Evolutionary conservation across 2,888 invertebrate species (phyloP).

Genomic region (Eumerus sabulonum): DNA sequence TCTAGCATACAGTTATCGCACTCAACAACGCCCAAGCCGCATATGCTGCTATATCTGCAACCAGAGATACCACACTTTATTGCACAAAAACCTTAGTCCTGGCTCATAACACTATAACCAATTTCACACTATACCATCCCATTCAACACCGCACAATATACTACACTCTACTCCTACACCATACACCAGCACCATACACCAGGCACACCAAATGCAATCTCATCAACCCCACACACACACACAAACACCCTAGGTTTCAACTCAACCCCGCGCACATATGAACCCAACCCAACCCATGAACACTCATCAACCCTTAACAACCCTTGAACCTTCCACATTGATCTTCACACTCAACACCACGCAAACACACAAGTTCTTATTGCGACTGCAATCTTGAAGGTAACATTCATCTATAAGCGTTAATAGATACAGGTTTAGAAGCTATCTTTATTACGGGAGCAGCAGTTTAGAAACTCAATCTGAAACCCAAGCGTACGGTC

Average conservation of each 20-base stretch:
- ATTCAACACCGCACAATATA: background rate
- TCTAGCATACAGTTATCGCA: slow-evolving; percentile 1
- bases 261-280: background rate
- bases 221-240: background rate
- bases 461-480: too few relatives aligned
- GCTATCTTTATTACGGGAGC: slow-evolving; percentile 10
- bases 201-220: background rate
- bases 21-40: background rate
- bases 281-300: background rate
- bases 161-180: background rate
- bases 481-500: too few relatives aligned
- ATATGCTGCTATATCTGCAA: slow-evolving; percentile 14
- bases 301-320: background rate
- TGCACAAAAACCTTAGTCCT: background rate
- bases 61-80: background rate
- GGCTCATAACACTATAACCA: too few relatives aligned
- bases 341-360: background rate
- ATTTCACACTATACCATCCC: background rate
- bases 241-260: background rate
- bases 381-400: too few relatives aligned
- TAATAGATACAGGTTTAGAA: too few relatives aligned
- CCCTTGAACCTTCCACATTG: background rate
- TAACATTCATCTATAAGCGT: background rate
- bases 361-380: slow-evolving; percentile 2
- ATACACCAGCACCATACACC: background rate